Conservation (phyloP, 2,113 vertebrate species). For the Tachuris rubrigastra region DNA sequence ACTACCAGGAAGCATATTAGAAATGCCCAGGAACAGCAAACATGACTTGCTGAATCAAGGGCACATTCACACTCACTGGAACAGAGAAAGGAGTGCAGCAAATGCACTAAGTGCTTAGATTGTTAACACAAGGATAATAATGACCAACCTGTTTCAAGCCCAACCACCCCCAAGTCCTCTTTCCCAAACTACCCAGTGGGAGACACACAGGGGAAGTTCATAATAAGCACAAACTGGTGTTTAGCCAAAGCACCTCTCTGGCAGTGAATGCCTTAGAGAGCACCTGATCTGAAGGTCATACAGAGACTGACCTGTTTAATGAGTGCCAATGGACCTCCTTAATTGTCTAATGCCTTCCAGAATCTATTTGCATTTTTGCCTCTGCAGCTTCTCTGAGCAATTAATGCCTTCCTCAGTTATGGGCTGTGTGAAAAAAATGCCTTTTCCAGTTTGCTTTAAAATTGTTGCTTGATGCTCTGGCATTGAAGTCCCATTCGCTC, state of each 20-base stretch:
- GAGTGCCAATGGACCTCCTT: background rate
- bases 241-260: background rate
- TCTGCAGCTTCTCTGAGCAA: background rate
- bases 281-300: background rate
- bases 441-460: background rate
- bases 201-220: background rate
- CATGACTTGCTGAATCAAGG: background rate
- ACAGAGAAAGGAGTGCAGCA: background rate
- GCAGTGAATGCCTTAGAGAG: background rate
- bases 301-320: background rate
- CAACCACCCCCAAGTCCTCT: background rate
- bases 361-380: background rate
- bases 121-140: background rate
- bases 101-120: background rate
- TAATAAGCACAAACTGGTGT: background rate
- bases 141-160: background rate
- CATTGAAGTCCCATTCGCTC: background rate
- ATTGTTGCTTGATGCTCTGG: background rate
- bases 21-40: background rate
- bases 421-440: background rate
- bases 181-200: background rate
- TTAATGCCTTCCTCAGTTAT: background rate
- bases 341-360: slow-evolving; percentile 8
- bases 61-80: background rate
- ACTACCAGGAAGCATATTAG: background rate